Base-by-base conservation (phyloP, 2,888 invertebrate species). In the Eupithecia vulgata region DNA sequence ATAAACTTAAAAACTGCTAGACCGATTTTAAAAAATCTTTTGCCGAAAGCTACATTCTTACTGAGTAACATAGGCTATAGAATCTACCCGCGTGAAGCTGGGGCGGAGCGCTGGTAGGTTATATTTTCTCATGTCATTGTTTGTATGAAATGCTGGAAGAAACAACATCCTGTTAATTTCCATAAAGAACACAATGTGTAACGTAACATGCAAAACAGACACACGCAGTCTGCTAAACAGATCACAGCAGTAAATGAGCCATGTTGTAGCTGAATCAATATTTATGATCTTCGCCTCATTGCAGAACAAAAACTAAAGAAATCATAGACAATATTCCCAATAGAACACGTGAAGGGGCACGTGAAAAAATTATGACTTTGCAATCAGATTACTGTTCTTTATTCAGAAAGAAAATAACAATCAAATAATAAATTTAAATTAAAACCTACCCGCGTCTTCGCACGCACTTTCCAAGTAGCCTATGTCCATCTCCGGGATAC, bases 161-260 rank as follows among this genome's bases (percentile, higher is more conserved):
- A 57, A 25, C 57, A 57, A 57, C 57, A 57, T 61, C 61, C 61
- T 61, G 61, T 7, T 17, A 17, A 34, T 34, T 34, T 61, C 6
- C 61, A 61, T 61, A 61, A 7, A 15, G 30, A 34, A 61, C 15
- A 52, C 25, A 21, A 52, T 52, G 61, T 61, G 45, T 42, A 61
- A 59, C 62, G 48, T 61, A 48, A 48, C 62, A 69, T 68, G 74
- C 61, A 52, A 25, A 48, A 12, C 52, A 34, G 52, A 59, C 61
- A 69, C n/a, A n/a, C n/a, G n/a, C n/a, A n/a, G n/a, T 64, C 68
- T 67, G 74, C 71, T 66, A 40, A 74, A 64, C 74, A 76, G 76
- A 76, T 76, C 76, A 72, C 70, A 40, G n/a, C 70, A 64, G 61
- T 13, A 74, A 69, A 71, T 73, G 74, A 69, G 66, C 64, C 74